These are phyloP conservation scores for Ditula angustiorana DNA, from an alignment of 2,888 invertebrate species.

Conservation along the genomic window DNA sequence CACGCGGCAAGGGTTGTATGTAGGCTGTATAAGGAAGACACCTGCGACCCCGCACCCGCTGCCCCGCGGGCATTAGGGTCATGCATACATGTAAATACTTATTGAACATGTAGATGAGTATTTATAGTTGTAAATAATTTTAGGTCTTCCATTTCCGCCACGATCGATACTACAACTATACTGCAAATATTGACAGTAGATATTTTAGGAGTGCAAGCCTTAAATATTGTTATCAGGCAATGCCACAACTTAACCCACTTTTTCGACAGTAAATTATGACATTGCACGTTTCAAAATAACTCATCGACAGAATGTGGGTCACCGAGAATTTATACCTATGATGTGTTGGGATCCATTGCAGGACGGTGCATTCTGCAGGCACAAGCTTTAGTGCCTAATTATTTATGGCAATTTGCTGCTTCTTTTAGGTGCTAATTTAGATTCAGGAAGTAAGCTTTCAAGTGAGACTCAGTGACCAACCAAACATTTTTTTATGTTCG, in stretches of 20 bases:
- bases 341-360: background rate
- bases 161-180: conserved; percentile 1
- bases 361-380: background rate
- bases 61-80: too few relatives aligned
- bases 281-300: conserved; percentile 41
- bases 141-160: conserved; percentile 24
- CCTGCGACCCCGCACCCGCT: too few relatives aligned
- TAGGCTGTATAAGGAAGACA: too few relatives aligned
- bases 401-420: background rate
- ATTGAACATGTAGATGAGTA: too few relatives aligned
- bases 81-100: too few relatives aligned
- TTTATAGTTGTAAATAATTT: too few relatives aligned
- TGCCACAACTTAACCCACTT: conserved; percentile 61
- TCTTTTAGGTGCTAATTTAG: background rate
- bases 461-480: too few relatives aligned
- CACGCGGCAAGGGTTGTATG: too few relatives aligned
- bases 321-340: conserved; percentile 19
- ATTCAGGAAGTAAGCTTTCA: background rate
- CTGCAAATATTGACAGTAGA: conserved; percentile 36
- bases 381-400: background rate
- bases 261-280: conserved; percentile 50
- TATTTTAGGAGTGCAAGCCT: conserved; percentile 34
- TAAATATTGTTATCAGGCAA: conserved; percentile 53
- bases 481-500: too few relatives aligned
- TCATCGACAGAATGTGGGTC: conserved; percentile 36